Conservation (phyloP, 1,140 invertebrate genomes). For the Schlechtendalia chinensis region DNA sequence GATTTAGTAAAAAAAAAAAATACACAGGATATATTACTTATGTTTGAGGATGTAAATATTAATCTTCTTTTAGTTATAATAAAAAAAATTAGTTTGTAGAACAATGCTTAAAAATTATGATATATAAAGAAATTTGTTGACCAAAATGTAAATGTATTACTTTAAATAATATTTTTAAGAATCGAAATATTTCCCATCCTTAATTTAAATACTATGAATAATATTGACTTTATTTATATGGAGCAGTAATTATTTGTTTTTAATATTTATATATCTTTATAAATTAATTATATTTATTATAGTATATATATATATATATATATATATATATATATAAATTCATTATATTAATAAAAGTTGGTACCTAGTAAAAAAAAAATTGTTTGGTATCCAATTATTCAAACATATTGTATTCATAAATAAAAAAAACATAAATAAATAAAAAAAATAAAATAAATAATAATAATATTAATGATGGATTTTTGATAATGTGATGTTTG, state of each 20-base stretch:
- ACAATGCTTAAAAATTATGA: constrained; percentile 17
- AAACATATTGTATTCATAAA: not conserved
- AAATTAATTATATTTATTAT: constrained; percentile 18
- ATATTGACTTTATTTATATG: constrained; percentile 24
- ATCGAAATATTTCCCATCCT: not conserved
- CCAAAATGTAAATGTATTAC: not conserved
- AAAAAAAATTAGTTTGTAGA: not conserved
- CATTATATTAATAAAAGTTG: constrained; percentile 36
- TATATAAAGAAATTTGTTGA: constrained; percentile 20
- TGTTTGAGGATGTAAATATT: not conserved
- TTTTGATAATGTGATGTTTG: not conserved
- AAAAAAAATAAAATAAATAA: constrained; percentile 19
- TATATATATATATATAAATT: constrained; percentile 18
- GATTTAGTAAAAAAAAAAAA: constrained; percentile 14
- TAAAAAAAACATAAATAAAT: constrained; percentile 17
- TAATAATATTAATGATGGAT: constrained; percentile 25
- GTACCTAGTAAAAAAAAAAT: constrained; percentile 28
- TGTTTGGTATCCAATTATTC: constrained; percentile 17
- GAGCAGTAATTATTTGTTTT: constrained; percentile 35
- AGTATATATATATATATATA: constrained; percentile 14
- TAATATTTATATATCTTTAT: constrained; percentile 25
- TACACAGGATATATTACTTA: not conserved
- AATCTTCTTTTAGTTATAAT: not conserved
- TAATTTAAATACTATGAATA: constrained; percentile 32
- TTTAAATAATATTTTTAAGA: not conserved